Base-by-base conservation (phyloP, 2,888 invertebrate genomes). In the Antheraea assamensis region DNA sequence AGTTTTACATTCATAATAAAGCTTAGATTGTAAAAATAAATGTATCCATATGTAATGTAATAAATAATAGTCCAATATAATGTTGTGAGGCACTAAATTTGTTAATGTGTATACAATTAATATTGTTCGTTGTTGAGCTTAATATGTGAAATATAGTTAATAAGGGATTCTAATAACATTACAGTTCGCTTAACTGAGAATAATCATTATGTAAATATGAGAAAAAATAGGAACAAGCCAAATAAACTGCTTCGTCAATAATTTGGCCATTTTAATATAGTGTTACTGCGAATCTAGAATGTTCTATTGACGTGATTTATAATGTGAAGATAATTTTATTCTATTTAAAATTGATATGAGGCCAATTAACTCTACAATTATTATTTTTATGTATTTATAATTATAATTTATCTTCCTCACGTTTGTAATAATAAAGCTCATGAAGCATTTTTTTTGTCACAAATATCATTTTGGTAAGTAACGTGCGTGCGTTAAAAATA, bases 81-180 rank as follows among this genome's bases (percentile, higher is more conserved):
- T 73, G 68, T 80, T 71, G 73, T 77, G 75, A 83, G 85, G 84
- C 82, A 81, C 85, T 85, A 84, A 85, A 81, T 76, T 77, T 72
- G 77, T 82, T 71, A 76, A 71, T 74, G 61, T 74, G 52, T 73
- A 24, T 68, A 68, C 31, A 66, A 66, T 31, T 17, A 68, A 68
- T 68, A 73, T 27, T 74, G 66, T 49, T 72, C 31, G 72, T 73
- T 75, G 71, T 75, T 76, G 74, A 74, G 74, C 74, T 74, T 73
- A 71, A 72, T 74, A 47, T 73, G 42, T 70, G 66, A 58, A 70
- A 70, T 52, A 70, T 70, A 72, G 42, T 17, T 42, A 42, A 42
- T 73, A 70, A 64, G 55, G 24, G 55, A 70, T 64, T 35, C 2
- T 68, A 68, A 68, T 68, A 35, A 68, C 21, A 66, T 5, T 21